These are phyloP conservation scores for Sorex fumeus DNA, from an alignment of 2,113 vertebrate species.

Conservation along the genomic window DNA sequence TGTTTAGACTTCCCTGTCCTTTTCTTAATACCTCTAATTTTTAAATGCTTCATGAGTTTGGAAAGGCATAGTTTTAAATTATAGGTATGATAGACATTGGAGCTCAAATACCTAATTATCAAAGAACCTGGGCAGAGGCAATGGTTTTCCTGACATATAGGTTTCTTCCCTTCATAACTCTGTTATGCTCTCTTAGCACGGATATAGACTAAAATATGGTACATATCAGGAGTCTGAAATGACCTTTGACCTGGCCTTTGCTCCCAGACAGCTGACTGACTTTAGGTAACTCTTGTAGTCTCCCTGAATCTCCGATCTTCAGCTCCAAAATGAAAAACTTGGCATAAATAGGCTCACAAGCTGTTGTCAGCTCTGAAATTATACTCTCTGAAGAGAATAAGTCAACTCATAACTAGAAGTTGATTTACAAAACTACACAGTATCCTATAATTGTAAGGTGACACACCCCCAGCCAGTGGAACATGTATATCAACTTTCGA, in stretches of 20 bases:
- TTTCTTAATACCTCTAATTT: background rate
- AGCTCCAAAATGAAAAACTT: background rate
- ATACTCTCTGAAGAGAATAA: background rate
- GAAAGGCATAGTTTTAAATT: constrained; percentile 25
- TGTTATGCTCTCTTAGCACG: background rate
- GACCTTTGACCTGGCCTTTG: background rate
- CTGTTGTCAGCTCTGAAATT: background rate
- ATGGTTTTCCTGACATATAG: background rate
- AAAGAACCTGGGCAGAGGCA: background rate
- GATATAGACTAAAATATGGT: background rate
- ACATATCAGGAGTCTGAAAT: background rate
- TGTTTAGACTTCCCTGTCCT: background rate
- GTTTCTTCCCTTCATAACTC: background rate
- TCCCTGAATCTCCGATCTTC: background rate
- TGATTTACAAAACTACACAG: background rate
- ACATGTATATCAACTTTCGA: background rate
- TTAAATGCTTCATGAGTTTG: background rate
- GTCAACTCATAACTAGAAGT: background rate
- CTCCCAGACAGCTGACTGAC: background rate
- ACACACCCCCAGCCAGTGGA: background rate
- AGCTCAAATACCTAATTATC: background rate
- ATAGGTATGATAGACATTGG: background rate
- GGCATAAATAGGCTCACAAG: background rate
- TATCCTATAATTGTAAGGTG: background rate
- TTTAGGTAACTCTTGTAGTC: background rate